Evolutionary conservation across 2,888 invertebrate species (phyloP).

Genomic region (Boloria selene): DNA sequence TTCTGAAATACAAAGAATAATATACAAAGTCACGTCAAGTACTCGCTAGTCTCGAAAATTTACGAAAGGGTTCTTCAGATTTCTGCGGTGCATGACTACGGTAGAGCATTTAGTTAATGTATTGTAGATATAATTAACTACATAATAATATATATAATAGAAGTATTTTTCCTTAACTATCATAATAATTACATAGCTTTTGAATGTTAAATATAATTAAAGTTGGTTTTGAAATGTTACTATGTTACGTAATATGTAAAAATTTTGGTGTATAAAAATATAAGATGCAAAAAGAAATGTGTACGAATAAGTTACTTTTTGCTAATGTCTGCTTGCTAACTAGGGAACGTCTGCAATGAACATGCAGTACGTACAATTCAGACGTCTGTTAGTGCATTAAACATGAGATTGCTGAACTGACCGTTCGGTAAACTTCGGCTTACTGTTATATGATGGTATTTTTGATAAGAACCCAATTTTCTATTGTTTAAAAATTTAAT

Average conservation of each 20-base stretch:
- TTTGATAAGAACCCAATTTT: conserved; percentile 15
- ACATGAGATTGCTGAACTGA: conserved; percentile 51
- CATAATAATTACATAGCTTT: no score
- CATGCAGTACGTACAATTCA: conserved; percentile 40
- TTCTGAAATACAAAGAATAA: conserved; percentile 52
- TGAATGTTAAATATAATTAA: no score
- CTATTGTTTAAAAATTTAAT: conserved; percentile 13
- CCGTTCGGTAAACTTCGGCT: conserved; percentile 40
- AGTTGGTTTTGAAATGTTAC: no score
- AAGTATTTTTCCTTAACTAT: neutral
- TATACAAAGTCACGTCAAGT: conserved; percentile 52
- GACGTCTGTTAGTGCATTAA: conserved; percentile 46
- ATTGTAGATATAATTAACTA: neutral
- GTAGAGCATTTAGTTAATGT: conserved; percentile 14
- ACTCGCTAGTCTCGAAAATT: conserved; percentile 60
- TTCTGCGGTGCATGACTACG: conserved; percentile 43
- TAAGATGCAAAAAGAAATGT: neutral
- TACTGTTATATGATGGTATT: conserved; percentile 23
- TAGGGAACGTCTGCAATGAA: conserved; percentile 43
- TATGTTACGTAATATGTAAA: no score
- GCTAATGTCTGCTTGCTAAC: conserved; percentile 43
- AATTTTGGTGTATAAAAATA: no score
- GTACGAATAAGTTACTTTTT: conserved; percentile 36
- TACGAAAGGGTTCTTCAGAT: conserved; percentile 61
- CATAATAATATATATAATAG: neutral